Base-by-base conservation (phyloP, 2,888 invertebrate genomes). In the Agapostemon virescens region DNA sequence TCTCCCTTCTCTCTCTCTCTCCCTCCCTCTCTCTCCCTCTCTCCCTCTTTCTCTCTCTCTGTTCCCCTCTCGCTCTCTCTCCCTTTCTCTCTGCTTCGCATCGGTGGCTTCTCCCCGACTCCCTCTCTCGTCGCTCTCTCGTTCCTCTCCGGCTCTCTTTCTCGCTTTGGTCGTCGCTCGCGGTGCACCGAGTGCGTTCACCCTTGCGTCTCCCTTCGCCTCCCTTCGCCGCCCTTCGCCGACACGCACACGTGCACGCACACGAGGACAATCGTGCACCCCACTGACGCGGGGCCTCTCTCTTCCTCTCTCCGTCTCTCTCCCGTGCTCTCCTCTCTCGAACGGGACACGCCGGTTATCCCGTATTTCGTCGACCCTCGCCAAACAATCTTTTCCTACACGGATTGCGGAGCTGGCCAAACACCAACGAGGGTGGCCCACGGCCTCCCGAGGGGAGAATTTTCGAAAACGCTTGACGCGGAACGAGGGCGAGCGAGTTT, bases 121-220 rank as follows among this genome's bases (percentile, higher is more conserved):
- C 38, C 7, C 55, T 76, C 66, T 55, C 73, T 26, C 36, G 63
- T 68, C 7, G n/a, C n/a, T n/a, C n/a, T n/a, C n/a, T 36, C 30
- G 33, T 26, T 66, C 71, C 63, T 79, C 40, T 73, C 72, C 63
- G 45, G 20, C 55, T 74, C 66, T 52, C 73, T 36, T 33, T 66
- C 69, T 58, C 67, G 40, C 72, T 73, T 49, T 36, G 71, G 58
- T 70, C 67, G 72, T 64, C 52, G 38, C 70, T 64, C 79, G 70
- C 61, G 74, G 78, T 78, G 84, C 81, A 84, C 79, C 83, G 81
- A 85, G 85, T 85, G 83, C 85, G 79, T 85, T 85, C 85, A 85
- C 85, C 85, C 85, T 83, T 81, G 69, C 72, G 64, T 73, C 49
- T 69, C 74, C 69, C 58, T 61, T 40, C n/a, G 52, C 72, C 61